phyloP scores from a whole-genome alignment of 1,140 invertebrate genomes.

The Plodia interpunctella region DNA sequence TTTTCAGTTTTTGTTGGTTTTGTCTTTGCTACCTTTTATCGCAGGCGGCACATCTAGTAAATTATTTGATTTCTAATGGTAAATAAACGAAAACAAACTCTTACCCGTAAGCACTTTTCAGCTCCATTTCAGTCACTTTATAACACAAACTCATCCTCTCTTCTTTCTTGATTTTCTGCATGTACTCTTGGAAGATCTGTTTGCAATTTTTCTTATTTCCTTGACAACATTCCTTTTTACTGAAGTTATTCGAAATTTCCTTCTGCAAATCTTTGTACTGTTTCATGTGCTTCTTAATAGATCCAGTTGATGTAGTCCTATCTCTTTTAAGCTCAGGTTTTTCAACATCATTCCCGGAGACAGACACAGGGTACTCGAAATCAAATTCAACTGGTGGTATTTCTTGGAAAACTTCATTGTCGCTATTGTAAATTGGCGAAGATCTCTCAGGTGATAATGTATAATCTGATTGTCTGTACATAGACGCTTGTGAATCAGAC shows the following conservation, averaged over 20 bases:
- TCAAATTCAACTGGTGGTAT: slow-evolving; percentile 23
- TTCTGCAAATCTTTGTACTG: slow-evolving; percentile 61
- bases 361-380: slow-evolving; percentile 16
- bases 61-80: no score
- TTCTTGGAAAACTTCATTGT: slow-evolving; percentile 49
- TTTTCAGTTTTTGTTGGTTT: no score
- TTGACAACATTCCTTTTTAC: slow-evolving; percentile 53
- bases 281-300: slow-evolving; percentile 43
- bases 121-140: slow-evolving; percentile 44
- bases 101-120: slow-evolving; percentile 48
- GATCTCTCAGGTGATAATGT: slow-evolving; percentile 40
- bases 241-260: slow-evolving; percentile 38
- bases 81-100: slow-evolving; percentile 26
- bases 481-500: slow-evolving; percentile 33
- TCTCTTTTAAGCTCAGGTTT: slow-evolving; percentile 15
- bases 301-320: slow-evolving; percentile 20
- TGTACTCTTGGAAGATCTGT: slow-evolving; percentile 43
- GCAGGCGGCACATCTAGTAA: no score
- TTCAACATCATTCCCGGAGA: slow-evolving; percentile 11
- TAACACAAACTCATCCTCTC: slow-evolving; percentile 39
- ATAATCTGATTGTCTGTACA: slow-evolving; percentile 34
- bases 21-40: no score
- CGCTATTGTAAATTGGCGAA: slow-evolving; percentile 42
- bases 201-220: slow-evolving; percentile 37
- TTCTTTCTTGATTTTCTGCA: slow-evolving; percentile 34